Conservation (phyloP, 2,888 invertebrate genomes). For the Dorcus hopei region DNA sequence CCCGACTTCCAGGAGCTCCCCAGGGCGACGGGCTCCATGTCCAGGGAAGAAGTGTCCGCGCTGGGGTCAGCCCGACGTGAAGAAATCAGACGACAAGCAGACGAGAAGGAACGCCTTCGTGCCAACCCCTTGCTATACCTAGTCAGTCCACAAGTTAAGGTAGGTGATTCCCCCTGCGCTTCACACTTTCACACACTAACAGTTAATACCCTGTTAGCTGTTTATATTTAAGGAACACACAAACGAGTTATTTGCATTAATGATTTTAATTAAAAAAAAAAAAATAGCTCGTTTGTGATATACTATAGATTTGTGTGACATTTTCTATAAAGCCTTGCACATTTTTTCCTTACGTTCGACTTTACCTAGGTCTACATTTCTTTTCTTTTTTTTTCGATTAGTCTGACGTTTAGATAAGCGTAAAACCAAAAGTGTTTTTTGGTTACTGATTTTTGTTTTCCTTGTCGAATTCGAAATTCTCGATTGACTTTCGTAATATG, state of each 20-base stretch:
- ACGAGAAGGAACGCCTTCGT: slow-evolving; percentile 86
- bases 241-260: slow-evolving; percentile 6
- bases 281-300: too few relatives aligned
- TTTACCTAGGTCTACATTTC: slow-evolving; percentile 41
- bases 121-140: slow-evolving; percentile 94
- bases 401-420: neutral
- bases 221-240: slow-evolving; percentile 1
- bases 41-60: slow-evolving; percentile 91
- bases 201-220: slow-evolving; percentile 20
- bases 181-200: slow-evolving; percentile 12
- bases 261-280: too few relatives aligned
- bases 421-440: neutral
- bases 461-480: slow-evolving; percentile 7
- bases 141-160: slow-evolving; percentile 97
- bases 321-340: slow-evolving; percentile 34
- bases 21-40: slow-evolving; percentile 78
- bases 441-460: neutral
- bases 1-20: slow-evolving; percentile 90
- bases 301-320: slow-evolving; percentile 7
- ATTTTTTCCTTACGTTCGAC: slow-evolving; percentile 38
- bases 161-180: slow-evolving; percentile 48
- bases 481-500: slow-evolving; percentile 34
- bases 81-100: slow-evolving; percentile 86
- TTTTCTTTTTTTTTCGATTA: slow-evolving; percentile 10
- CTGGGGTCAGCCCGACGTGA: slow-evolving; percentile 92